Base-by-base conservation (phyloP, 1,140 invertebrate species). In the Neodiprion fabricii region DNA sequence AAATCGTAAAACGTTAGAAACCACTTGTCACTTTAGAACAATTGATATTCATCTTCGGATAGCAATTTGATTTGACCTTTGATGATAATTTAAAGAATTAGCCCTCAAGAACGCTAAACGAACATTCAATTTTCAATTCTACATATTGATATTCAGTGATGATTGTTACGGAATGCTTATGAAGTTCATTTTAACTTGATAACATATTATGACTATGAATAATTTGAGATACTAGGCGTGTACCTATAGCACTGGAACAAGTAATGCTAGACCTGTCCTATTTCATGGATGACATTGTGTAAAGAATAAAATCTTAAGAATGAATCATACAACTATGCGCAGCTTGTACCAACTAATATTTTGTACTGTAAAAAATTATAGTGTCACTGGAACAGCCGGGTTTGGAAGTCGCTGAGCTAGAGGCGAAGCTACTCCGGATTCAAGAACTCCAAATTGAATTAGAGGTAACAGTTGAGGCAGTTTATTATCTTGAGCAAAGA, bases 391-490 rank as follows among this genome's bases (percentile, higher is more conserved):
- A 85, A 28, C 87, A 86, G 77, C 86, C 87, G 28, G 87, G 85
- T 23, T 75, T 89, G 40, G 85, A 85, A 75, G 85, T 86, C 23
- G 80, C 85, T 10, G 85, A 85, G 71, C 75, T 86, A 69, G 86
- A 90, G 81, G 89, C 89, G 28, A 88, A 89, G 78, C 74, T 89
- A 71, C 81, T 91, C 66, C 85, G 87, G 47, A 86, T 90, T 67
- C 86, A 92, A 80, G 90, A 92, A 80, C 84, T 92, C 28, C 89
- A 91, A 78, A 92, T 92, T 48, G 91, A 92, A 80, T 88, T 91
- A 80, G 90, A 92, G 88, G 91, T 91, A 86, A 79, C 73, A 48
- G 68, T 5, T 71, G 10, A 28, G 48, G 67, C 77, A 1, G 72
- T 71, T 67, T 48, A 50, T 40, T 72, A 10, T 40, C 28, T 40